Evolutionary conservation across 1,140 invertebrate species (phyloP).

Genomic region (Idris sp.): DNA sequence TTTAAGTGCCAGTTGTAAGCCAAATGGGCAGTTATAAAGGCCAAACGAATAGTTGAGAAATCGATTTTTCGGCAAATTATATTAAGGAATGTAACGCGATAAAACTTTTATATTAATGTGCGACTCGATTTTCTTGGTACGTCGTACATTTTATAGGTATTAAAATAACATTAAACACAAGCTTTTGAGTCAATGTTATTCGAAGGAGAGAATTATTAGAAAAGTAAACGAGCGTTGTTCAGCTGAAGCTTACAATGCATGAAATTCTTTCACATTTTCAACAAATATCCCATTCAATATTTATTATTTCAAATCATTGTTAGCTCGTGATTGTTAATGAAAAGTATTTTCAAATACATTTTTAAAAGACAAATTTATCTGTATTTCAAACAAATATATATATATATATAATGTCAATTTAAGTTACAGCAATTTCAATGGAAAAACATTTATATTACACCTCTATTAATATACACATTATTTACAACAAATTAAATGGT

Average conservation of each 20-base stretch:
- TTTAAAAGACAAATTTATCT: no score
- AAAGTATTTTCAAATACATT: no score
- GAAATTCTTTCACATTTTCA: conserved; percentile 69
- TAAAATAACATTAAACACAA: conserved; percentile 32
- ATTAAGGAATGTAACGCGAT: conserved; percentile 30
- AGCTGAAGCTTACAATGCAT: conserved; percentile 66
- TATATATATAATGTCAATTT: no score
- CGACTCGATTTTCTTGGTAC: conserved; percentile 11
- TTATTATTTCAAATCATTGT: conserved; percentile 65
- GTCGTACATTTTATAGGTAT: conserved; percentile 17
- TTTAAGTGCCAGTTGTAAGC: conserved; percentile 57
- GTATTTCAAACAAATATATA: no score
- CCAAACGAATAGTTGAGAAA: conserved; percentile 48
- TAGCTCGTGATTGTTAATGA: conserved; percentile 61
- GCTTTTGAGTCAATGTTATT: conserved; percentile 14
- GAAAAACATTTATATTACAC: conserved; percentile 2
- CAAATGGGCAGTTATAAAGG: conserved; percentile 47
- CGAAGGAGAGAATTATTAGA: conserved; percentile 42
- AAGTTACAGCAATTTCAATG: no score
- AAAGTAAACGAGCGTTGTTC: conserved; percentile 60
- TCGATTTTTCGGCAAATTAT: conserved; percentile 53
- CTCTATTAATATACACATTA: conserved; percentile 34
- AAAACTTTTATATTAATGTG: conserved; percentile 22
- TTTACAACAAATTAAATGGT: conserved; percentile 39
- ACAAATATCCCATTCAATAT: conserved; percentile 64